Evolutionary conservation across 2,888 invertebrate species (phyloP).

Genomic region (Mesodorylaimus sp.): DNA sequence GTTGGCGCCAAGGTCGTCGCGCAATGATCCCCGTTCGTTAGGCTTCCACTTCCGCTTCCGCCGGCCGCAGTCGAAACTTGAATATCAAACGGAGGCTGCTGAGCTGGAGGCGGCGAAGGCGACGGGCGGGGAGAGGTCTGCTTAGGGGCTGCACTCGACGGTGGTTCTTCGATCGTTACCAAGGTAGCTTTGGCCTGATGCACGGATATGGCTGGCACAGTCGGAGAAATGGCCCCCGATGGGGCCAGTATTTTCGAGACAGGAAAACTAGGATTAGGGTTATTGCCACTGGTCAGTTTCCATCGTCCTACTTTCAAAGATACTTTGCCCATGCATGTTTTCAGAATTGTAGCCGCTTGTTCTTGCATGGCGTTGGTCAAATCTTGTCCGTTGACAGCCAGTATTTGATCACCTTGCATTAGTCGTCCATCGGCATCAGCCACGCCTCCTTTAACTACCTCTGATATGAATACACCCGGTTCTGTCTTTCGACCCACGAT

Average conservation of each 20-base stretch:
- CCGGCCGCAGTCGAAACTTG: no score
- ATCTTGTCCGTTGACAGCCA: conserved; percentile 70
- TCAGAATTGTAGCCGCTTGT: conserved; percentile 69
- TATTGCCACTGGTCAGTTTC: conserved; percentile 19
- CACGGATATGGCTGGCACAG: neutral
- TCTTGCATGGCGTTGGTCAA: conserved; percentile 44
- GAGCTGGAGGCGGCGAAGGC: no score
- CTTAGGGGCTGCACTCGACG: no score
- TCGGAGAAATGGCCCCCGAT: neutral
- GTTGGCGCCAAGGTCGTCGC: no score
- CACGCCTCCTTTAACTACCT: conserved; percentile 71
- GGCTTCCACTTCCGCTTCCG: no score
- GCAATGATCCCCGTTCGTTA: no score
- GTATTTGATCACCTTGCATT: conserved; percentile 72
- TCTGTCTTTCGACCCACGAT: conserved; percentile 56
- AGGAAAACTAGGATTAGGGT: neutral
- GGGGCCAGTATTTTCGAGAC: neutral
- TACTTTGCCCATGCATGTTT: conserved; percentile 36
- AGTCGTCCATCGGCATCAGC: conserved; percentile 67
- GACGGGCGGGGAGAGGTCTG: no score
- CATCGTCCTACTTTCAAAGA: conserved; percentile 24
- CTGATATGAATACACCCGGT: conserved; percentile 71
- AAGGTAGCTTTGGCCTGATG: neutral
- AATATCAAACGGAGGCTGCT: no score
- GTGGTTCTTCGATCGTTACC: no score